Percentiles rank a stretch among this genome's conserved stretches.
These are phyloP conservation scores for Microplitis deprimator DNA, from an alignment of 2,888 invertebrate species.

Conservation along the genomic window DNA sequence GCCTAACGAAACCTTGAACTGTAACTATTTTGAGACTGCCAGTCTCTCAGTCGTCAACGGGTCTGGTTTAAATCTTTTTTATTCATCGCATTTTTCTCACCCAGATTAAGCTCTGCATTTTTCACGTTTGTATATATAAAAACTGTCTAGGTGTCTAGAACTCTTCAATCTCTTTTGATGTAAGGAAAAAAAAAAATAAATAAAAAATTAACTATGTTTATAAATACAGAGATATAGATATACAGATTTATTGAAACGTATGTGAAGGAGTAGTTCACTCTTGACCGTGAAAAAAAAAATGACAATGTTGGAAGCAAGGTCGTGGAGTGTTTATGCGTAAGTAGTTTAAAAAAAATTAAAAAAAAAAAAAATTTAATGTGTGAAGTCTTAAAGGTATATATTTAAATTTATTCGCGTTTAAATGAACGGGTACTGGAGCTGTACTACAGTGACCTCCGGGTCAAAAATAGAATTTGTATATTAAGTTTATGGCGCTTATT, in stretches of 20 bases:
- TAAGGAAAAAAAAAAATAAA: neutral
- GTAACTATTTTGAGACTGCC: neutral
- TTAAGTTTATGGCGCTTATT: neutral
- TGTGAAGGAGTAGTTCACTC: neutral
- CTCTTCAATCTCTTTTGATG: neutral
- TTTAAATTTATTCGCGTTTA: neutral
- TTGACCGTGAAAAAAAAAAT: neutral
- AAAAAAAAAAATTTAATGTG: neutral
- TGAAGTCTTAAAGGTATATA: neutral
- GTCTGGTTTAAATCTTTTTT: neutral
- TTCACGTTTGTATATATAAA: neutral
- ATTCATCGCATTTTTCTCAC: neutral
- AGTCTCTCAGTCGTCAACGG: neutral
- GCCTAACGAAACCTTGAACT: neutral
- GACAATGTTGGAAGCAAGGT: neutral
- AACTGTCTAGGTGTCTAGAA: neutral
- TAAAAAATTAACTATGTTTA: neutral
- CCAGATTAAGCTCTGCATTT: neutral
- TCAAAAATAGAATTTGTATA: slow-evolving; percentile 5
- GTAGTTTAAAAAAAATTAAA: neutral
- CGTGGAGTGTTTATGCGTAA: neutral
- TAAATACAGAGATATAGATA: neutral
- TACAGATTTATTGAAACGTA: neutral
- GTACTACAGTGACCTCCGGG: slow-evolving; percentile 8
- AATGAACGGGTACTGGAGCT: neutral